These are phyloP conservation scores for Prorops nasuta DNA, from an alignment of 1,140 invertebrate species.

Conservation along the genomic window DNA sequence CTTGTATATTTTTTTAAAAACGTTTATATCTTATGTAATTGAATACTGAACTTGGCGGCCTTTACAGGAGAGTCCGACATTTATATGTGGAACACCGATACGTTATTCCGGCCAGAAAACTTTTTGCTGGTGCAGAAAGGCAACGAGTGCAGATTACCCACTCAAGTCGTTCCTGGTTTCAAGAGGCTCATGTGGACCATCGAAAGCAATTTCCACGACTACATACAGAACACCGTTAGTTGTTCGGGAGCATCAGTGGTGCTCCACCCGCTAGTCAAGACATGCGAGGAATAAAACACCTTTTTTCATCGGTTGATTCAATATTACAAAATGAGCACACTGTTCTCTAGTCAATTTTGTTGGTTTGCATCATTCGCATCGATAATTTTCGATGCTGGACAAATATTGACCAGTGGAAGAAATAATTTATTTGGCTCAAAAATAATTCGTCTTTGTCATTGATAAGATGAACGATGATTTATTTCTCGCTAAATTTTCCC, in stretches of 20 bases:
- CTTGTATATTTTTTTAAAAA: too few relatives aligned
- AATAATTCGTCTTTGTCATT: too few relatives aligned
- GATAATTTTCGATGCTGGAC: too few relatives aligned
- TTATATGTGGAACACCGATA: slow-evolving; percentile 64
- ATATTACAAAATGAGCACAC: too few relatives aligned
- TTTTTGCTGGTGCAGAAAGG: slow-evolving; percentile 61
- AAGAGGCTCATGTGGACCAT: slow-evolving; percentile 62
- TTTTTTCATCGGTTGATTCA: too few relatives aligned
- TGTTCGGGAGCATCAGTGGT: slow-evolving; percentile 58
- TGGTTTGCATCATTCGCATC: too few relatives aligned
- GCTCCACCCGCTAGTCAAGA: slow-evolving; percentile 56
- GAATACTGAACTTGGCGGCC: neutral
- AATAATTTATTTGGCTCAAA: too few relatives aligned
- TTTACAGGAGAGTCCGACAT: slow-evolving; percentile 59
- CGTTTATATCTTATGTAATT: neutral
- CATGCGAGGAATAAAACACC: slow-evolving; percentile 28
- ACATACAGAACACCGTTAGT: slow-evolving; percentile 59
- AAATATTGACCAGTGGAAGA: slow-evolving; percentile 24
- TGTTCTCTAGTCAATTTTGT: too few relatives aligned
- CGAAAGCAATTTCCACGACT: slow-evolving; percentile 67
- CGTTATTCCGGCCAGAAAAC: slow-evolving; percentile 57
- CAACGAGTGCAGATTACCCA: slow-evolving; percentile 61
- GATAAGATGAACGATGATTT: too few relatives aligned
- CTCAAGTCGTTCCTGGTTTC: slow-evolving; percentile 61
- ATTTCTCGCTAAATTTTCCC: too few relatives aligned